Conservation (phyloP, 2,888 invertebrate species). For the Labia minor region DNA sequence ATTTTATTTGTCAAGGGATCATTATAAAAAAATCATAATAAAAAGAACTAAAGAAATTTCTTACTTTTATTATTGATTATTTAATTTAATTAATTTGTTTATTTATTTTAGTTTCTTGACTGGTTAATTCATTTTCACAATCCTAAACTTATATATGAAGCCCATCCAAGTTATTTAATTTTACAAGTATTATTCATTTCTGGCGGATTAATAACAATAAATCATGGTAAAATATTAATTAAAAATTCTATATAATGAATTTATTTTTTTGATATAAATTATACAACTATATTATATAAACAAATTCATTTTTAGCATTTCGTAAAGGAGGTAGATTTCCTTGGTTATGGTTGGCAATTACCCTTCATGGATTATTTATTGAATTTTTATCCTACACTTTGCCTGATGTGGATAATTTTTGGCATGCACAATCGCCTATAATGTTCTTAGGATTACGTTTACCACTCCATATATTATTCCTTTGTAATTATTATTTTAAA, state of each 20-base stretch:
- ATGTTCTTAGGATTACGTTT: conserved; percentile 59
- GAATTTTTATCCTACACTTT: conserved; percentile 59
- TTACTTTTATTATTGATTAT: too few relatives aligned
- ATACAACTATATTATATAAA: conserved; percentile 9
- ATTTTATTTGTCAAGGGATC: too few relatives aligned
- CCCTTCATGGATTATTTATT: conserved; percentile 61
- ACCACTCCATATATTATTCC: conserved; percentile 58
- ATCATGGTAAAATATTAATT: conserved; percentile 48
- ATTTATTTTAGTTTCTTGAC: conserved; percentile 42
- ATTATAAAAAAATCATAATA: too few relatives aligned
- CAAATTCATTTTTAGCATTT: conserved; percentile 43
- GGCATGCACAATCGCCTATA: conserved; percentile 68
- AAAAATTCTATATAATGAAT: conserved; percentile 15
- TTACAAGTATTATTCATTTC: conserved; percentile 50
- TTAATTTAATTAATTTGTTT: too few relatives aligned
- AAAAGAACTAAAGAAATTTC: too few relatives aligned
- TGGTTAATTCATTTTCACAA: conserved; percentile 51
- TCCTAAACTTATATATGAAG: conserved; percentile 45
- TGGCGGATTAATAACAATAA: conserved; percentile 51
- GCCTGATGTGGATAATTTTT: conserved; percentile 70
- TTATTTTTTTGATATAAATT: not conserved
- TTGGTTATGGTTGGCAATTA: conserved; percentile 60
- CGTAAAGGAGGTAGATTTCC: conserved; percentile 60
- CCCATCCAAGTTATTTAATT: conserved; percentile 55
- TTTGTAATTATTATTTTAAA: conserved; percentile 48